phyloP scores from a whole-genome alignment of 2,113 vertebrate species.

The Melanotaenia duboulayi region DNA sequence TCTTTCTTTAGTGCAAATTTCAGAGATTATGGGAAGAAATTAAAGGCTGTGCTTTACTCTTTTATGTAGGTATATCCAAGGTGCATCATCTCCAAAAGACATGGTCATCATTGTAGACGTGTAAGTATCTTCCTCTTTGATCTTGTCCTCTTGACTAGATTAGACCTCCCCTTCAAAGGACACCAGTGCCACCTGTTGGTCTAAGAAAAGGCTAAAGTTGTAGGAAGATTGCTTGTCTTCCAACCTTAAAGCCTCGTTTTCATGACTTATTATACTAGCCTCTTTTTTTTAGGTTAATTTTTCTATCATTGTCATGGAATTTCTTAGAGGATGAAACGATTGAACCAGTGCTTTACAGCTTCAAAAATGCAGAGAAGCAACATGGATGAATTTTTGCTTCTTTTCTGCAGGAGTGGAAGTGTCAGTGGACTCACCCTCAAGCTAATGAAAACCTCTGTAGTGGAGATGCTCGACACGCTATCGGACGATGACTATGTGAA shows the following conservation, averaged over 20 bases:
- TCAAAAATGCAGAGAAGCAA: not conserved
- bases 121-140: constrained; percentile 84
- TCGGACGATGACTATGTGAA: constrained; percentile 96
- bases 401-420: constrained; percentile 74
- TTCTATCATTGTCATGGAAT: not conserved
- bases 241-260: constrained; percentile 1
- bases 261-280: not conserved
- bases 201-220: constrained; percentile 29
- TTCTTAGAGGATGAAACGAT: not conserved
- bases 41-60: constrained; percentile 55
- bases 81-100: constrained; percentile 98
- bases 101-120: constrained; percentile 99
- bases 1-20: constrained; percentile 39
- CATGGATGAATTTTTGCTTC: not conserved
- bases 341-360: not conserved
- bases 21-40: constrained; percentile 60
- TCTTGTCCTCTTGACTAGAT: not conserved
- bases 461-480: constrained; percentile 94
- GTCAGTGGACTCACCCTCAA: constrained; percentile 94
- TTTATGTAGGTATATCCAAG: constrained; percentile 94
- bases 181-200: constrained; percentile 84
- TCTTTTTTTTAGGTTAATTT: not conserved
- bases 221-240: constrained; percentile 13
- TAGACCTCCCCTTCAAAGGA: constrained; percentile 49
- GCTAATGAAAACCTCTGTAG: constrained; percentile 94